Base-by-base conservation (phyloP, 2,888 invertebrate genomes). In the Stenodema calcarata region DNA sequence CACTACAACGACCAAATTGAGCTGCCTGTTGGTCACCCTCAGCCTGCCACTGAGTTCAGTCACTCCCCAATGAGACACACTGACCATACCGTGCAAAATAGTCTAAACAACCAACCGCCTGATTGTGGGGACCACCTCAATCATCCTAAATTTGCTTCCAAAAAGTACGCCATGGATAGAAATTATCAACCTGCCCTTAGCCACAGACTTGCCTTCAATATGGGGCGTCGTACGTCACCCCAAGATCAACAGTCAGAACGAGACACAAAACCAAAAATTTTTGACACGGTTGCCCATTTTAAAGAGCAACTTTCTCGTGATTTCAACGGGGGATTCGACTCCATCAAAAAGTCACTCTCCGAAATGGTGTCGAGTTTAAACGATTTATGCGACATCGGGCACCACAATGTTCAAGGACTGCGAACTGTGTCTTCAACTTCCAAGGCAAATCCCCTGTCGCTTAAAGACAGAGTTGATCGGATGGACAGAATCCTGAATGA, bases 341-440 rank as follows among this genome's bases (percentile, higher is more conserved):
- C 84, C 9, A 75, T 84, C 44, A 84, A 84, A 84, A 23, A 7
- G 9, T 70, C 84, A 3, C 84, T 84, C 47, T n/a, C 70, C 12
- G 73, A 50, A n/a, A 84, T 84, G 84, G 28, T 84, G 28, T 4
- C 73, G 9, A 84, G 44, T 75, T 30, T 84, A 44, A 75, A 70
- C 28, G 84, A 84, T n/a, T 84, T 73, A 30, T 84, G 84, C 44
- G 18, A 84, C n/a, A 28, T 30, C 6, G 84, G 84, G n/a, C 84
- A 73, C 28, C 35, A 84, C 18, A 44, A 84, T 41, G 2, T 12
- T 9, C 27, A 44, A n/a, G 28, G 12, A 11, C 47, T 47, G 7
- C n/a, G 28, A 18, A 84, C 42, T n/a, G 14, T 84, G 30, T 42
- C 84, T 44, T 47, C 75, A n/a, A 18, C 84, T 23, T 84, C 84